Percentiles rank a stretch among this genome's conserved stretches.
Conservation (phyloP, 1,140 invertebrate genomes). For the Drosophila miranda region DNA sequence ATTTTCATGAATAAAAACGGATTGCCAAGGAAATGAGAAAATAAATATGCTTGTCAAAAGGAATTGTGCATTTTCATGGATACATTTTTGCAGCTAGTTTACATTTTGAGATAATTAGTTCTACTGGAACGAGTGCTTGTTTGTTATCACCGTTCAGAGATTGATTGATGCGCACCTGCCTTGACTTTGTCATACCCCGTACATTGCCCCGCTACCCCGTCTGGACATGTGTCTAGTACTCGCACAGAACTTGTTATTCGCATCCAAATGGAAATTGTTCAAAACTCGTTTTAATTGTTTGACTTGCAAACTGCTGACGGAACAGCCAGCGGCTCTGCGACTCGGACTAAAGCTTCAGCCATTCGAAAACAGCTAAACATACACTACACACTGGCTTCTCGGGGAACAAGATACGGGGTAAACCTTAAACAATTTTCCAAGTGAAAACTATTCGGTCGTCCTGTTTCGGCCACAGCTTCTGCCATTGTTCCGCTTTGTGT, state of each 20-base stretch:
- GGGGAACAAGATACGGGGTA: constrained; percentile 9
- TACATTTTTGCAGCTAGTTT: no score
- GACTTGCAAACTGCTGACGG: constrained; percentile 47
- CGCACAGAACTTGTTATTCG: constrained; percentile 32
- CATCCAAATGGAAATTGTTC: constrained; percentile 52
- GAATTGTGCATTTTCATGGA: no score
- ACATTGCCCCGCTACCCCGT: constrained; percentile 1
- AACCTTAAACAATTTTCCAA: constrained; percentile 77
- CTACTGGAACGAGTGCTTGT: no score
- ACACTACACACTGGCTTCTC: background rate
- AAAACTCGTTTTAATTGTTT: constrained; percentile 47
- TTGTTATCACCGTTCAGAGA: no score
- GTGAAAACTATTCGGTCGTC: constrained; percentile 68
- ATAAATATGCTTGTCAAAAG: no score
- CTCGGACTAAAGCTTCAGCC: constrained; percentile 14
- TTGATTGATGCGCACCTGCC: no score
- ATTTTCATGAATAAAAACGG: constrained; percentile 28
- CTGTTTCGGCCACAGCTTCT: constrained; percentile 36
- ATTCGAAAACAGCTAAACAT: constrained; percentile 36
- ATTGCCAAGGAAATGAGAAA: no score
- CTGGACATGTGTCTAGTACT: constrained; percentile 8
- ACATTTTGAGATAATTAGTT: no score
- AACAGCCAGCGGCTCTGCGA: constrained; percentile 1
- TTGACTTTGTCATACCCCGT: background rate
- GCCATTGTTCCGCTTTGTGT: constrained; percentile 49